A percentile compares a stretch with the other conserved stretches of the same genome.
phyloP scores from a whole-genome alignment of 2,113 vertebrate species.

The Patagioenas fasciata region DNA sequence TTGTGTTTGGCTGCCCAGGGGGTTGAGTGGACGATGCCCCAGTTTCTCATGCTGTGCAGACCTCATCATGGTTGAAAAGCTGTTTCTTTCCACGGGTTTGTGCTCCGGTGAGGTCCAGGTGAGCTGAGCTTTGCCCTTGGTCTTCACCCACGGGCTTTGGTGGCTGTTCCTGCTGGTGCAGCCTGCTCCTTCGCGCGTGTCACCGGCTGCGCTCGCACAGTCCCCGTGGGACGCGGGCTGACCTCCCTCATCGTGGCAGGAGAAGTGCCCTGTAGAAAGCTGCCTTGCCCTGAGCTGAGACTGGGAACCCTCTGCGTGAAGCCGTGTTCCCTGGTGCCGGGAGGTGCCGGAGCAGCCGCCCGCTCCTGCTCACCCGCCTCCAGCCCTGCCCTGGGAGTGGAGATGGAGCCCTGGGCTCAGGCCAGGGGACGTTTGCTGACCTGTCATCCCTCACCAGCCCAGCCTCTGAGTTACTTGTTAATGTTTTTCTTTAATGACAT shows the following conservation, averaged over 20 bases:
- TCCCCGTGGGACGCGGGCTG: not conserved
- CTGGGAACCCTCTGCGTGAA: not conserved
- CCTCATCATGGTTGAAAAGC: accelerated
- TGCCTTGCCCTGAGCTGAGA: not conserved
- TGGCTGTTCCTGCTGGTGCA: not conserved
- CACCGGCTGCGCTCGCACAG: accelerated
- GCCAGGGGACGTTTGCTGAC: not conserved
- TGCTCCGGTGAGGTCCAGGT: not conserved
- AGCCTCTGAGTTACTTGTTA: not conserved
- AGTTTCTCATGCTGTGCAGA: accelerated
- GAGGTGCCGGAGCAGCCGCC: not conserved
- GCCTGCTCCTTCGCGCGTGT: not conserved
- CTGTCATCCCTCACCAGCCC: not conserved
- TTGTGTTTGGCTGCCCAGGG: not conserved
- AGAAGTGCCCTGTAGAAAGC: not conserved
- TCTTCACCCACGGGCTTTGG: accelerated
- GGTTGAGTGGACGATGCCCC: not conserved
- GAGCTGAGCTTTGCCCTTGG: not conserved
- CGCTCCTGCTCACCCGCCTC: not conserved
- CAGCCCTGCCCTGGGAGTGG: not conserved
- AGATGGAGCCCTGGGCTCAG: not conserved
- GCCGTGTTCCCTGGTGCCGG: not conserved
- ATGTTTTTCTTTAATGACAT: not conserved
- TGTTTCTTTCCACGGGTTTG: accelerated
- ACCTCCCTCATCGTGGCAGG: not conserved